phyloP scores from a whole-genome alignment of 2,113 vertebrate genomes.

The Malurus melanocephalus region DNA sequence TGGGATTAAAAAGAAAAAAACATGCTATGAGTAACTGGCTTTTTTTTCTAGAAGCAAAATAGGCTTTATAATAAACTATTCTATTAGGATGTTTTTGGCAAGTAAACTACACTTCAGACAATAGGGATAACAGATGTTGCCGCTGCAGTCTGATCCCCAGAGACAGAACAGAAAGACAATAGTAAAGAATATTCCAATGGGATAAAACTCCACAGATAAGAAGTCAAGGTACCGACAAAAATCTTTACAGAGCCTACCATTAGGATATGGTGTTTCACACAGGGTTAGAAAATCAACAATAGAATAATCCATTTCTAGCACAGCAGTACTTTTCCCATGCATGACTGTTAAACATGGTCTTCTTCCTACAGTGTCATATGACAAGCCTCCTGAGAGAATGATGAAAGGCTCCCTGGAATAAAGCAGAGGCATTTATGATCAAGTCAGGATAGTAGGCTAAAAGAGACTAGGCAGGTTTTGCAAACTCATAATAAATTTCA shows the following conservation, averaged over 20 bases:
- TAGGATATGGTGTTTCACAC: constrained; percentile 97
- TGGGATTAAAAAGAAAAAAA: background rate
- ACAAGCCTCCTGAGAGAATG: constrained; percentile 95
- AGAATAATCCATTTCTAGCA: constrained; percentile 98
- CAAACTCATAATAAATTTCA: background rate
- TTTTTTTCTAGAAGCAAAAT: background rate
- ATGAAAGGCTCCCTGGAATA: constrained; percentile 92
- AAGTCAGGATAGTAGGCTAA: background rate
- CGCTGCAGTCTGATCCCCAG: background rate
- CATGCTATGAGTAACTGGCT: background rate
- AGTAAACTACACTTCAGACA: background rate
- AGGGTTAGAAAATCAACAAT: constrained; percentile 98
- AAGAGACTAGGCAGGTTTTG: background rate
- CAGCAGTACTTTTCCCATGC: constrained; percentile 97
- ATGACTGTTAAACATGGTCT: constrained; percentile 97
- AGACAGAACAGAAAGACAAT: background rate
- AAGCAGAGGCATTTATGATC: constrained; percentile 20
- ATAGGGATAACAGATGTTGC: background rate
- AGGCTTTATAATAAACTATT: background rate
- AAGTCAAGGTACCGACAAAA: background rate
- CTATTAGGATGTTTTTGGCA: background rate
- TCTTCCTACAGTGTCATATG: constrained; percentile 95
- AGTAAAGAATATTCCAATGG: background rate
- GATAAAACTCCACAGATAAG: background rate
- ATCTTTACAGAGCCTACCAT: constrained; percentile 75